These are phyloP conservation scores for Sebastes matsubarae DNA, from an alignment of 2,797 vertebrate species.

Conservation along the genomic window DNA sequence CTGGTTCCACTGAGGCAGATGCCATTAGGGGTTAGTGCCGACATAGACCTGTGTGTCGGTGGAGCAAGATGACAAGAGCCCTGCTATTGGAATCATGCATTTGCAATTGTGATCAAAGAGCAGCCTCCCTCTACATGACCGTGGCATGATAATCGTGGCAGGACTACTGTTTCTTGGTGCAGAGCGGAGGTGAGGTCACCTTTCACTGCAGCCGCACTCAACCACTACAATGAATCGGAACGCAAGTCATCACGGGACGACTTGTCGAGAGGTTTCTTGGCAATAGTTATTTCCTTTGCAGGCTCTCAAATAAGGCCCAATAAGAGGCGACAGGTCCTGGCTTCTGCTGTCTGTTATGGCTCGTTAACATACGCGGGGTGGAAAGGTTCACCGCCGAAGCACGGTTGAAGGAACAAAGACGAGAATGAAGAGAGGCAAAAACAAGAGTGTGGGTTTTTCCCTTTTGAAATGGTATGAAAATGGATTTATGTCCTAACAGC, in stretches of 20 bases:
- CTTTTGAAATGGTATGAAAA: slow-evolving; percentile 9
- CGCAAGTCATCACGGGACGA: slow-evolving; percentile 58
- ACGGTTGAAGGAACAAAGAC: slow-evolving; percentile 31
- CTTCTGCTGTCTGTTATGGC: slow-evolving; percentile 78
- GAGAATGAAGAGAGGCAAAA: slow-evolving; percentile 25
- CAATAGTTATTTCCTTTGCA: slow-evolving; percentile 66
- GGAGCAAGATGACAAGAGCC: slow-evolving; percentile 66
- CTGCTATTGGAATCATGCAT: slow-evolving; percentile 69
- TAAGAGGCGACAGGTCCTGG: slow-evolving; percentile 70
- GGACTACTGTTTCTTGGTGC: slow-evolving; percentile 59
- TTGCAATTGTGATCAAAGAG: slow-evolving; percentile 78
- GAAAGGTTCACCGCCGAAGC: slow-evolving; percentile 65
- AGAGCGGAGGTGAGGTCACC: slow-evolving; percentile 72
- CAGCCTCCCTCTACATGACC: slow-evolving; percentile 46
- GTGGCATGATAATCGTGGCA: slow-evolving; percentile 56
- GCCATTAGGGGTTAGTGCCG: slow-evolving; percentile 69
- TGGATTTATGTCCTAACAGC: not conserved
- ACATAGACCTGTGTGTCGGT: slow-evolving; percentile 73
- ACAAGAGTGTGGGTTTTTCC: slow-evolving; percentile 1
- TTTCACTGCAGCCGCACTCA: slow-evolving; percentile 45
- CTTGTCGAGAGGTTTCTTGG: slow-evolving; percentile 54
- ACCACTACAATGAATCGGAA: slow-evolving; percentile 55
- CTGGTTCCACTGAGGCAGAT: slow-evolving; percentile 68
- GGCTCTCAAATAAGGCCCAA: slow-evolving; percentile 54
- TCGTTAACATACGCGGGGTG: slow-evolving; percentile 68